Evolutionary conservation across 2,113 vertebrate genomes (phyloP).

Genomic region (Myiopsitta monachus): DNA sequence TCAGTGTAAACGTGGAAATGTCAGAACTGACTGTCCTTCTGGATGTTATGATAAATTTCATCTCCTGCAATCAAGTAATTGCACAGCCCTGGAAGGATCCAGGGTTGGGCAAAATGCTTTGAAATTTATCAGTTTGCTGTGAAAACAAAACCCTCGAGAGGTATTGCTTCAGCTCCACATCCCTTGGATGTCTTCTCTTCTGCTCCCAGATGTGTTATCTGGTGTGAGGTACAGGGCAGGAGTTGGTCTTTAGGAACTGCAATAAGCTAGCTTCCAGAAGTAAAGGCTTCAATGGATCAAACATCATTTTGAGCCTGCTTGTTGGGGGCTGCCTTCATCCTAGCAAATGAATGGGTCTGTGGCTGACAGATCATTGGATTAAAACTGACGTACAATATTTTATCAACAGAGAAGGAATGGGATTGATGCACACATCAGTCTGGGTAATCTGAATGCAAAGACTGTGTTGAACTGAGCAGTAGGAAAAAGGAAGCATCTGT

Average conservation of each 20-base stretch:
- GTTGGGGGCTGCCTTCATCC: not conserved
- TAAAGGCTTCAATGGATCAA: not conserved
- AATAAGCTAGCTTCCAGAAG: not conserved
- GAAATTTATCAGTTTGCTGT: not conserved
- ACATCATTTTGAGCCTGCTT: not conserved
- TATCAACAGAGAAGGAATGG: not conserved
- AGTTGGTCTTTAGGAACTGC: not conserved
- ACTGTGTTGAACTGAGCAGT: constrained; percentile 15
- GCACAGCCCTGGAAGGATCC: not conserved
- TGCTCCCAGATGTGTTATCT: not conserved
- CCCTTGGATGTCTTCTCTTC: not conserved
- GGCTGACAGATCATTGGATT: constrained; percentile 37
- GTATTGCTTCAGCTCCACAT: not conserved
- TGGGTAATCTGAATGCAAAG: constrained; percentile 38
- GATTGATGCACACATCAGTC: not conserved
- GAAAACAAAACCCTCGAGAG: not conserved
- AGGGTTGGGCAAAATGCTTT: not conserved
- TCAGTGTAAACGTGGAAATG: not conserved
- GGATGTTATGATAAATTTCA: not conserved
- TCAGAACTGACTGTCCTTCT: not conserved
- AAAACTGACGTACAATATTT: constrained; percentile 40
- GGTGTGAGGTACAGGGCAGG: not conserved
- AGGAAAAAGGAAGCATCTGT: constrained; percentile 13
- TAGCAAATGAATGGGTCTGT: constrained; percentile 26
- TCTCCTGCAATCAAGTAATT: not conserved